phyloP scores from a whole-genome alignment of 2,888 invertebrate species.

The Cistogaster globosa region DNA sequence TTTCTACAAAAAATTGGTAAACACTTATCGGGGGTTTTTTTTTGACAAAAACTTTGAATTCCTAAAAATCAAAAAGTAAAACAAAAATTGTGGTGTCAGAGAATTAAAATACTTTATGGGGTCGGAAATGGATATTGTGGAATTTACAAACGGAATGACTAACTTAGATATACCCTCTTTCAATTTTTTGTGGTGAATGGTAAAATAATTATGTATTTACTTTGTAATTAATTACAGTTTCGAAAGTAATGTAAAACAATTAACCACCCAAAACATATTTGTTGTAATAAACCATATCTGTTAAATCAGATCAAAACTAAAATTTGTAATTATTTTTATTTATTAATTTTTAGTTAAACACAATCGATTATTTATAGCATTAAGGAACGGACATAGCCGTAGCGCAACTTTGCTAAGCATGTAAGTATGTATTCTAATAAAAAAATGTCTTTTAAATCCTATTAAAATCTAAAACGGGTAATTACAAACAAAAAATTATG shows the following conservation, averaged over 20 bases:
- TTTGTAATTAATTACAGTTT: not conserved
- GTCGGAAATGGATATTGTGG: too few species aligned
- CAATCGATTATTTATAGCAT: slow-evolving; percentile 24
- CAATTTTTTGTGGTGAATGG: too few species aligned
- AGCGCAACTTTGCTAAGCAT: not conserved
- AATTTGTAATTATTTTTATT: slow-evolving; percentile 39
- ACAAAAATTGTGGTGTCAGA: too few species aligned
- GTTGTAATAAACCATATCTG: not conserved
- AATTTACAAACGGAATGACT: too few species aligned
- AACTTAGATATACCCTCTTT: too few species aligned
- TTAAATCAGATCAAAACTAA: slow-evolving; percentile 17
- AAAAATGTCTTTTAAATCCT: not conserved
- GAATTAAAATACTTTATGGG: too few species aligned
- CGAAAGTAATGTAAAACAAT: not conserved
- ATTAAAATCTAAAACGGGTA: not conserved
- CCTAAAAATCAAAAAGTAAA: too few species aligned
- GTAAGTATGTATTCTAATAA: not conserved
- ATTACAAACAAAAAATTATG: not conserved
- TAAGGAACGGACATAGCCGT: not conserved
- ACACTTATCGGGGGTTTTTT: too few species aligned
- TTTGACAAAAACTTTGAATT: too few species aligned
- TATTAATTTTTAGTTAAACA: slow-evolving; percentile 37
- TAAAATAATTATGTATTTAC: too few species aligned
- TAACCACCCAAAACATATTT: not conserved
- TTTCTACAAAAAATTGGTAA: too few species aligned